Conservation (phyloP, 2,888 invertebrate genomes). For the Nymphalis c-album region DNA sequence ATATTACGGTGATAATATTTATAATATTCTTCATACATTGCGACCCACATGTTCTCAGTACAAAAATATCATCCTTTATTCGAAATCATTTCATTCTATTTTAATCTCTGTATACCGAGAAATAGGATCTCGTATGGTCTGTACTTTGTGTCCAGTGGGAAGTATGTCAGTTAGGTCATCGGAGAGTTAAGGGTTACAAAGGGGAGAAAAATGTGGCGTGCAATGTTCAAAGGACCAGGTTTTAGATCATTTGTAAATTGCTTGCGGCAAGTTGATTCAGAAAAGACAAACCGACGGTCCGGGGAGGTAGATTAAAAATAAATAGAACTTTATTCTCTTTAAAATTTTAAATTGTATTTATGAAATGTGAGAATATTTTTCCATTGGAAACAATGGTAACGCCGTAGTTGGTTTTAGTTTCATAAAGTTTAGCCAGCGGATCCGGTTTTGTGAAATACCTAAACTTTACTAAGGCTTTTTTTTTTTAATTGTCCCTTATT, state of each 20-base stretch:
- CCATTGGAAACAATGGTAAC: not conserved
- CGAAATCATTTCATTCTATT: not conserved
- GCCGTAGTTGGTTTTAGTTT: not conserved
- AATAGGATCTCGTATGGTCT: not conserved
- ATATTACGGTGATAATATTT: constrained; percentile 10
- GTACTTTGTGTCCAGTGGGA: not conserved
- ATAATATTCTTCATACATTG: not conserved
- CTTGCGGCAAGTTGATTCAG: constrained; percentile 26
- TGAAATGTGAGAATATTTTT: not conserved
- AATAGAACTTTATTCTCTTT: constrained; percentile 4
- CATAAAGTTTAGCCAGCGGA: not conserved
- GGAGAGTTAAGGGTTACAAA: constrained; percentile 33
- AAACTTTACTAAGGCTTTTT: too few relatives aligned
- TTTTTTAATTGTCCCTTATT: too few relatives aligned
- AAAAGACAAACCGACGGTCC: constrained; percentile 17
- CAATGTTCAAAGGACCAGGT: constrained; percentile 36
- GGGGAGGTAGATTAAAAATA: constrained; percentile 23
- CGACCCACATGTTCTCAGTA: constrained; percentile 2
- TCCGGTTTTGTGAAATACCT: not conserved
- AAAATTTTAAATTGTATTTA: not conserved
- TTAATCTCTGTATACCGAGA: not conserved
- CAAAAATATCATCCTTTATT: constrained; percentile 2
- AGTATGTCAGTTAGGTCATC: constrained; percentile 36
- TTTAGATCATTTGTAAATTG: constrained; percentile 32
- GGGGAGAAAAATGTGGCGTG: constrained; percentile 39